Percentiles rank a stretch among this genome's conserved stretches.
Conservation (phyloP, 2,113 vertebrate species). For the Leptobrachium ailaonicum region DNA sequence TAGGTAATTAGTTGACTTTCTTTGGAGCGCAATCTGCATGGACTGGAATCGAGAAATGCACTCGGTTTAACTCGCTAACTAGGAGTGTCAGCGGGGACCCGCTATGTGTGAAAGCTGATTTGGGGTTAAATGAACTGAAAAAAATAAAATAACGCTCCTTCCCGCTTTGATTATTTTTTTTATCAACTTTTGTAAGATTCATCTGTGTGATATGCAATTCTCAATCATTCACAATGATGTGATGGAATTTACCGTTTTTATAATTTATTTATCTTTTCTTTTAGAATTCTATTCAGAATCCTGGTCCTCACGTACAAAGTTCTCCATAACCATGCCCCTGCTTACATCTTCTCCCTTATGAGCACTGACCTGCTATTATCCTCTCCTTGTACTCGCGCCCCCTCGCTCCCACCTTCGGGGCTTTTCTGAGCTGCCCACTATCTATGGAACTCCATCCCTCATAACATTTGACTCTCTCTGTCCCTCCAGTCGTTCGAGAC, state of each 20-base stretch:
- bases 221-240: conserved; percentile 53
- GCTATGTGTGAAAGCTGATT: conserved; percentile 67
- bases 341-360: too few relatives aligned
- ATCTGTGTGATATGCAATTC: conserved; percentile 54
- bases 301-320: too few relatives aligned
- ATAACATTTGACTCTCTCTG: too few relatives aligned
- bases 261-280: not conserved
- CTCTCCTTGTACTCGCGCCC: too few relatives aligned
- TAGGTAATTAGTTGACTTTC: conserved; percentile 59
- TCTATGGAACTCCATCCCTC: too few relatives aligned
- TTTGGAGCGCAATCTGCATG: conserved; percentile 55
- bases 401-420: too few relatives aligned
- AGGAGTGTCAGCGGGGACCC: conserved; percentile 60
- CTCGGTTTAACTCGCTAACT: conserved; percentile 53
- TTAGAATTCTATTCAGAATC: not conserved
- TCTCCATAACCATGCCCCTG: too few relatives aligned
- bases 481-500: too few relatives aligned
- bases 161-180: conserved; percentile 52
- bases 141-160: conserved; percentile 58
- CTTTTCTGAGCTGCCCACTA: too few relatives aligned
- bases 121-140: conserved; percentile 71
- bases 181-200: conserved; percentile 49
- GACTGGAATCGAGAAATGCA: conserved; percentile 46
- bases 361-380: too few relatives aligned
- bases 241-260: too few relatives aligned